A percentile compares a stretch with the other conserved stretches of the same genome.
phyloP scores from a whole-genome alignment of 2,888 invertebrate species.

The Papilio elwesi region DNA sequence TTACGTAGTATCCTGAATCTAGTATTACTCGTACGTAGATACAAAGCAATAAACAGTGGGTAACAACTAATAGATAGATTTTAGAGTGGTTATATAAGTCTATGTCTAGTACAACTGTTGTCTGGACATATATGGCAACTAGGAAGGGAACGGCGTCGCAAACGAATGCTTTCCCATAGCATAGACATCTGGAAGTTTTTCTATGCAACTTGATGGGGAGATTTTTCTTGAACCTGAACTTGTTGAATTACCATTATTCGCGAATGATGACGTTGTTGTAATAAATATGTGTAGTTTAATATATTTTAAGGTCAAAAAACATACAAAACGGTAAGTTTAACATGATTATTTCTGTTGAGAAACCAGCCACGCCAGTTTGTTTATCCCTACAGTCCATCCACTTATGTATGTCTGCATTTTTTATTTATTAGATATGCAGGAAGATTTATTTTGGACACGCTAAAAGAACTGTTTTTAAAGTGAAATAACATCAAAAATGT shows the following conservation, averaged over 20 bases:
- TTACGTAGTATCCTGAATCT: conserved; percentile 12
- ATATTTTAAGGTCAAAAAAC: conserved; percentile 5
- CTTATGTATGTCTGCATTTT: conserved; percentile 3
- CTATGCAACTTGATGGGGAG: conserved; percentile 62
- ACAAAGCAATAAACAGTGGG: conserved; percentile 29
- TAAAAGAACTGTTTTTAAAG: not conserved
- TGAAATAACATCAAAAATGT: conserved; percentile 6
- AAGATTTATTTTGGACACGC: not conserved
- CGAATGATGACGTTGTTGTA: conserved; percentile 3
- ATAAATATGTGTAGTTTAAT: conserved; percentile 10
- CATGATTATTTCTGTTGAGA: not conserved
- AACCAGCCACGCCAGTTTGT: conserved; percentile 4
- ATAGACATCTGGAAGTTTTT: conserved; percentile 68
- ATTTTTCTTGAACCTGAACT: conserved; percentile 75
- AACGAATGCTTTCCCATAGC: conserved; percentile 74
- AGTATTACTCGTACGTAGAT: conserved; percentile 30
- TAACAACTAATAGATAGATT: conserved; percentile 26
- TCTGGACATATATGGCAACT: conserved; percentile 72
- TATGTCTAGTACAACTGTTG: conserved; percentile 51
- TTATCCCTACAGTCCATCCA: conserved; percentile 3
- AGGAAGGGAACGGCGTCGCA: conserved; percentile 65
- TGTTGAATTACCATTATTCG: conserved; percentile 52
- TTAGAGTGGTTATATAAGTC: conserved; percentile 43
- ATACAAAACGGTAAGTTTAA: conserved; percentile 7
- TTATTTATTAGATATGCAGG: not conserved